Evolutionary conservation across 1,140 invertebrate species (phyloP).

Genomic region (Tetragnatha versicolor): DNA sequence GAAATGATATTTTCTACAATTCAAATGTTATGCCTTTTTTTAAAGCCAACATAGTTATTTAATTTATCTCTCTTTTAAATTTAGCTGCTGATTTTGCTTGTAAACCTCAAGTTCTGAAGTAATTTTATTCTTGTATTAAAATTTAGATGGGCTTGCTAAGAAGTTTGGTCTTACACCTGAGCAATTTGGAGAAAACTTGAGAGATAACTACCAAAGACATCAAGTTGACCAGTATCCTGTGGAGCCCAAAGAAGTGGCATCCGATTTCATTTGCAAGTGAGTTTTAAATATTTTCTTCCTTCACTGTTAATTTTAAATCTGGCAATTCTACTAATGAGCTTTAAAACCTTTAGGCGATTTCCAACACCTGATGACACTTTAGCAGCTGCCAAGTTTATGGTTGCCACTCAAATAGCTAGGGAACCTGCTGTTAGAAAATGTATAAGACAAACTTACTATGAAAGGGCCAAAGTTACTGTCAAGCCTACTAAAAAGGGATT

Average conservation of each 20-base stretch:
- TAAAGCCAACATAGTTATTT: too few species aligned
- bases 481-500: slow-evolving; percentile 88
- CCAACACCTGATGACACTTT: slow-evolving; percentile 77
- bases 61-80: too few species aligned
- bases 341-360: slow-evolving; percentile 65
- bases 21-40: too few species aligned
- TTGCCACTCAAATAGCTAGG: slow-evolving; percentile 89
- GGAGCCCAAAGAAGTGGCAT: slow-evolving; percentile 81
- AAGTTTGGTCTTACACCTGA: slow-evolving; percentile 95
- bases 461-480: slow-evolving; percentile 84
- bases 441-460: slow-evolving; percentile 88
- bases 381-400: slow-evolving; percentile 90
- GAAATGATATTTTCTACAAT: too few species aligned
- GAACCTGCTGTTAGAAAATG: slow-evolving; percentile 89
- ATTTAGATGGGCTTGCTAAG: slow-evolving; percentile 76
- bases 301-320: background rate
- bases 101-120: too few species aligned
- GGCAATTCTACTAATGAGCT: background rate
- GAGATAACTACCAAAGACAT: slow-evolving; percentile 96
- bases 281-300: background rate
- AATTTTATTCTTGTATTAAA: slow-evolving; percentile 7
- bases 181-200: slow-evolving; percentile 95
- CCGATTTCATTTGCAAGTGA: slow-evolving; percentile 70
- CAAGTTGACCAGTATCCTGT: slow-evolving; percentile 91
- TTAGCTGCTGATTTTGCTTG: too few species aligned